Percentiles rank a stretch among this genome's conserved stretches.
These are phyloP conservation scores for Naja naja DNA, from an alignment of 2,113 vertebrate genomes.

Conservation along the genomic window DNA sequence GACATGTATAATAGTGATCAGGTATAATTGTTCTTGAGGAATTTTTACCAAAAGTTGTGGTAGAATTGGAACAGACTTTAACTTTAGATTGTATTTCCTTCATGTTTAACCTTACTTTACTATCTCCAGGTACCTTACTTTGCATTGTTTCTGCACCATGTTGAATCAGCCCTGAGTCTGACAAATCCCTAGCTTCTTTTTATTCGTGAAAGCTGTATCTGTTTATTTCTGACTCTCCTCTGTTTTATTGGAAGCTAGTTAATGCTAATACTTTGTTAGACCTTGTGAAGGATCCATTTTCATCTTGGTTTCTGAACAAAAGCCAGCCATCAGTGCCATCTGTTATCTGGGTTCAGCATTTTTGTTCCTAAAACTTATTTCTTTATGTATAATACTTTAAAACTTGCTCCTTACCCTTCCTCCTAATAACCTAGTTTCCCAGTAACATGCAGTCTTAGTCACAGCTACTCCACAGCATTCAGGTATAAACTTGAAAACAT, in stretches of 20 bases:
- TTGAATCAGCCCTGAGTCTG: neutral
- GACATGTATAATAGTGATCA: neutral
- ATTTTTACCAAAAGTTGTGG: neutral
- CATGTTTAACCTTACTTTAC: neutral
- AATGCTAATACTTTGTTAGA: neutral
- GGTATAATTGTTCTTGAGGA: neutral
- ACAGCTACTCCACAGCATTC: neutral
- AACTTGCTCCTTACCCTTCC: neutral
- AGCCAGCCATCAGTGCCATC: neutral
- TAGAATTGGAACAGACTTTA: neutral
- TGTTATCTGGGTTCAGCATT: neutral
- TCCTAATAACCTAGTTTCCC: neutral
- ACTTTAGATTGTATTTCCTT: neutral
- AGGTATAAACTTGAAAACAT: neutral
- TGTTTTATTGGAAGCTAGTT: neutral
- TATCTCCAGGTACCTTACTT: neutral
- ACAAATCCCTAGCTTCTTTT: neutral
- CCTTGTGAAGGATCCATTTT: neutral
- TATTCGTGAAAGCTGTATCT: neutral
- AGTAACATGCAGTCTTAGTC: neutral
- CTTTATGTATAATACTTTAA: neutral
- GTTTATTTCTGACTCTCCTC: neutral
- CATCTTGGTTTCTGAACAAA: neutral
- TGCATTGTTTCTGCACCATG: neutral
- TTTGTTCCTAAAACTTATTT: neutral